phyloP scores from a whole-genome alignment of 2,888 invertebrate species.

The Alloscopus bannaensis region DNA sequence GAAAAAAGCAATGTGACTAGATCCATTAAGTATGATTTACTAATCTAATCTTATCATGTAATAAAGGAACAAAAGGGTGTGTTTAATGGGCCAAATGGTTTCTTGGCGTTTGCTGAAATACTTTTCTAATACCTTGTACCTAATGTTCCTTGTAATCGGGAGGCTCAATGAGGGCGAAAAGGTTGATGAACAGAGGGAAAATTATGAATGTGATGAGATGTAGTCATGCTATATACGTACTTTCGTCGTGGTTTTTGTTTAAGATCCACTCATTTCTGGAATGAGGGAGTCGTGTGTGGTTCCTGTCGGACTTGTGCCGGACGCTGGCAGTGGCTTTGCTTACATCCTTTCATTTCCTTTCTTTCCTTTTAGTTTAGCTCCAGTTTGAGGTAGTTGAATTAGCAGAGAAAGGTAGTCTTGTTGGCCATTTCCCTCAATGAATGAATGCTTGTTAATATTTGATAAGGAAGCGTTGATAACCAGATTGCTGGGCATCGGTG shows the following conservation, averaged over 20 bases:
- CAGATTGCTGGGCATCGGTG: too few relatives aligned
- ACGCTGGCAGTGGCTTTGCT: background rate
- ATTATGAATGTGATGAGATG: slow-evolving; percentile 69
- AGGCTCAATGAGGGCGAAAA: slow-evolving; percentile 61
- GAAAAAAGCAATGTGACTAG: slow-evolving; percentile 40
- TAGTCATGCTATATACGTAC: slow-evolving; percentile 72
- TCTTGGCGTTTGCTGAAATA: slow-evolving; percentile 60
- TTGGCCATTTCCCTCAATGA: too few relatives aligned
- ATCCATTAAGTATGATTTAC: slow-evolving; percentile 63
- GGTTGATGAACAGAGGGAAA: slow-evolving; percentile 70
- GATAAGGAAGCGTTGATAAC: too few relatives aligned
- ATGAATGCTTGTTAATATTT: too few relatives aligned
- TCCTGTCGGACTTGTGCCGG: too few relatives aligned
- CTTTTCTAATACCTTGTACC: slow-evolving; percentile 44
- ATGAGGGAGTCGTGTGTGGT: slow-evolving; percentile 1
- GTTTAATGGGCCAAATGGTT: slow-evolving; percentile 71
- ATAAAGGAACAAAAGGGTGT: slow-evolving; percentile 70
- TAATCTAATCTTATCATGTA: slow-evolving; percentile 66
- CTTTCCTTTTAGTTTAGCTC: slow-evolving; percentile 8
- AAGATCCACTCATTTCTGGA: slow-evolving; percentile 22
- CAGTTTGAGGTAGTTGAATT: background rate
- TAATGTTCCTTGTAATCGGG: slow-evolving; percentile 43
- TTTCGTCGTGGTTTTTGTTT: slow-evolving; percentile 45
- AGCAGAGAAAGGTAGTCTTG: background rate
- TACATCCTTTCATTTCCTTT: slow-evolving; percentile 42